A percentile compares a stretch with the other conserved stretches of the same genome.
phyloP scores from a whole-genome alignment of 1,140 invertebrate genomes.

The Eurosta solidaginis region DNA sequence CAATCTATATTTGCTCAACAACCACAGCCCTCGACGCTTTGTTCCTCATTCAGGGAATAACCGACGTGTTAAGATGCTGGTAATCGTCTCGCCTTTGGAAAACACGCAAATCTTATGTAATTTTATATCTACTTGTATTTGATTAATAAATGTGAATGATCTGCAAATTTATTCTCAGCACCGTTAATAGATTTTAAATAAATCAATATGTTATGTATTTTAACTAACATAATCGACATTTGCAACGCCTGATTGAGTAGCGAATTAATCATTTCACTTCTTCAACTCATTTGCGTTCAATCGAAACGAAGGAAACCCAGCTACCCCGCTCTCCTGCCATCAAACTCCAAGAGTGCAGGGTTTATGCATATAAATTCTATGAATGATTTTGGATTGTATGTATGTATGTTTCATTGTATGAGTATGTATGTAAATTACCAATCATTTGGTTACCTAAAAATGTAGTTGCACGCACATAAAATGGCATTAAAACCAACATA shows the following conservation, averaged over 20 bases:
- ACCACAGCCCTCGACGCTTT: too few species aligned
- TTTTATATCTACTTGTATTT: too few species aligned
- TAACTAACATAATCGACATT: background rate
- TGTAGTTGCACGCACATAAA: conserved; percentile 17
- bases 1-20: too few species aligned
- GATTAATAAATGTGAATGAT: too few species aligned
- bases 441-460: conserved; percentile 27
- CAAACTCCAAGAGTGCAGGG: too few species aligned
- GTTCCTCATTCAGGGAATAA: too few species aligned
- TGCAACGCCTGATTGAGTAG: conserved; percentile 13
- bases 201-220: conserved; percentile 5
- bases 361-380: background rate
- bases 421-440: conserved; percentile 27
- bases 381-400: background rate
- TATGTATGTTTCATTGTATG: too few species aligned
- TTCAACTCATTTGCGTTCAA: conserved; percentile 18
- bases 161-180: too few species aligned
- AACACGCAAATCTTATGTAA: too few species aligned
- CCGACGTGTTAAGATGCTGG: too few species aligned
- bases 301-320: conserved; percentile 10
- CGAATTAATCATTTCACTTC: conserved; percentile 26
- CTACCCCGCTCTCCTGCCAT: background rate
- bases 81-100: too few species aligned
- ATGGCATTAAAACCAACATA: too few species aligned
- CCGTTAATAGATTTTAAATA: conserved; percentile 12